Conservation (phyloP, 2,888 invertebrate species). For the Cyclophora albipunctata region DNA sequence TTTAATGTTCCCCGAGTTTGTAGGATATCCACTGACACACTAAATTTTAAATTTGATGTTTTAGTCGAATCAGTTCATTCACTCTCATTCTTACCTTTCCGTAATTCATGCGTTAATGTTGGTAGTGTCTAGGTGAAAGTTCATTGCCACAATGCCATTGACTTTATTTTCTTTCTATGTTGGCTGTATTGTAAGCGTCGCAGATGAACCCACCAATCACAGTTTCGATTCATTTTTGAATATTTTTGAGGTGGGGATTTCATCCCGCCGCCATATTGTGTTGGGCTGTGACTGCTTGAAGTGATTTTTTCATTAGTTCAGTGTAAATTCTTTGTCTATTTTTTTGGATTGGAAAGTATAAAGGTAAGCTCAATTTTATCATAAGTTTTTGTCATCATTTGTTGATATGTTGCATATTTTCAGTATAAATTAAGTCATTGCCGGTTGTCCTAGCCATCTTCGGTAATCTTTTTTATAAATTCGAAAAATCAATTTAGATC, state of each 20-base stretch:
- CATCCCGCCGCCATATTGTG: constrained; percentile 72
- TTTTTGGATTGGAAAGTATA: constrained; percentile 59
- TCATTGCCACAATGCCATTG: constrained; percentile 22
- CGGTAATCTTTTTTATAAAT: constrained; percentile 1
- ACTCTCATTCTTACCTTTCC: no score
- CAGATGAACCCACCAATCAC: constrained; percentile 50
- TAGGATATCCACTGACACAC: no score
- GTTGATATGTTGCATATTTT: constrained; percentile 1
- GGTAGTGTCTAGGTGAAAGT: constrained; percentile 19
- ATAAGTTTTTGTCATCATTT: constrained; percentile 56
- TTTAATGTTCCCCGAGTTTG: no score
- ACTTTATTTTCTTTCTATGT: constrained; percentile 21
- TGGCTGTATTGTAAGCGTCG: constrained; percentile 60
- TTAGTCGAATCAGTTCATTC: no score
- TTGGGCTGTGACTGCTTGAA: constrained; percentile 68
- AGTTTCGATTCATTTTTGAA: constrained; percentile 58
- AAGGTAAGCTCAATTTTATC: constrained; percentile 56
- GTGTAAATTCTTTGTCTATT: constrained; percentile 62
- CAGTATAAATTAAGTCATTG: constrained; percentile 3
- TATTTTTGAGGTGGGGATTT: constrained; percentile 68
- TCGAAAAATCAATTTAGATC: no score
- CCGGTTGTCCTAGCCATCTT: constrained; percentile 29
- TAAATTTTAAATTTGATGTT: no score
- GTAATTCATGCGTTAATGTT: constrained; percentile 14
- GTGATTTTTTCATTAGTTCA: constrained; percentile 52